Conservation (phyloP, 2,113 vertebrate genomes). For the Micromys minutus region DNA sequence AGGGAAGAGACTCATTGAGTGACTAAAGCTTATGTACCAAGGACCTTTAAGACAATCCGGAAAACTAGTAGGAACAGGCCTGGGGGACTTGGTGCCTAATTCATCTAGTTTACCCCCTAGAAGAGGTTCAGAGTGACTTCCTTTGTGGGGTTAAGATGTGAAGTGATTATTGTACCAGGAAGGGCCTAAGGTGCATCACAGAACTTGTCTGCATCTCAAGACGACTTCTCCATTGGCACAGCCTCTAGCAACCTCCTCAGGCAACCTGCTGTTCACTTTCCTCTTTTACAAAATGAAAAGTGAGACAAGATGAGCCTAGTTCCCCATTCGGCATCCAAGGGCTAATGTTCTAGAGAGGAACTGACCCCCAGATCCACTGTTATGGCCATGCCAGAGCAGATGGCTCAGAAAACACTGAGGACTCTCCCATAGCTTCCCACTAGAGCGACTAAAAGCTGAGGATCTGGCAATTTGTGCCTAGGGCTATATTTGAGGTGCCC, state of each 20-base stretch:
- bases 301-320: background rate
- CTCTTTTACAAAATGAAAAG: constrained; percentile 7
- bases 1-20: background rate
- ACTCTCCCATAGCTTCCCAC: background rate
- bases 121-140: background rate
- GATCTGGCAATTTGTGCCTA: constrained; percentile 1
- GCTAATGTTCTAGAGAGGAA: constrained; percentile 6
- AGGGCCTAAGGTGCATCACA: background rate
- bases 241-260: background rate
- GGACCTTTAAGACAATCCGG: background rate
- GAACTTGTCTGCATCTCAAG: background rate
- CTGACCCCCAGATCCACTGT: background rate
- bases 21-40: background rate
- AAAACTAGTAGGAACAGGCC: background rate
- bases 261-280: background rate
- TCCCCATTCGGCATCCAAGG: background rate
- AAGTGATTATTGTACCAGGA: background rate
- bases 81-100: constrained; percentile 10
- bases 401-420: constrained; percentile 1
- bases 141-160: background rate
- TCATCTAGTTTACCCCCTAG: background rate
- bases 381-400: background rate
- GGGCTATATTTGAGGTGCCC: constrained; percentile 44
- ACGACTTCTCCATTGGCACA: background rate
- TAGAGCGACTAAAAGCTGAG: background rate